Evolutionary conservation across 1,140 invertebrate genomes (phyloP), one percentile per base, ranked within the genome.

Genomic region (Polypedilum vanderplanki): DNA sequence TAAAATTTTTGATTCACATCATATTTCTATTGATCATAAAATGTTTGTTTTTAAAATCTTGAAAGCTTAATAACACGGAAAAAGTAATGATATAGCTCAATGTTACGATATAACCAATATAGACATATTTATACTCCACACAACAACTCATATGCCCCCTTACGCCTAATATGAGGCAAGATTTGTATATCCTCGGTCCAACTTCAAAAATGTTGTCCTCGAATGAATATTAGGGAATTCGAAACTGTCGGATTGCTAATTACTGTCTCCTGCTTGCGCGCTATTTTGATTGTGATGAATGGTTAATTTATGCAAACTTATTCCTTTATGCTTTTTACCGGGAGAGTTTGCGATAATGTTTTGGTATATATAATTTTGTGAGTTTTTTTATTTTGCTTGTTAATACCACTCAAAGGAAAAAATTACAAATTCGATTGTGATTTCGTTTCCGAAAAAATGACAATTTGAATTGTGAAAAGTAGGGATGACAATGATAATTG

Each of bases 71-170:
- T 57, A 57, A 3, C 1, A 8, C 8, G n/a, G 8, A 57, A 57
- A 1, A 57, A 33, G 5, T 5, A 5, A 33, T 5, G 24, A 33
- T 3, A 33, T 33, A 33, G 41, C 15, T n/a, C n/a, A n/a, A n/a
- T 46, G 8, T 18, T 18, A 67, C 8, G 65, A 4, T 67, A 70
- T 57, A 5, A 24, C 73, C 17, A 77, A 76, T n/a, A n/a, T n/a
- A 12, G 1, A 57, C n/a, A 15, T 57, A 4, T 12, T 4, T n/a
- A 79, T 76, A 98, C 96, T 98, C n/a, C 90, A 98, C 96, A 98
- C 96, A 83, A 99, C 97, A 95, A 98, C 98, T 80, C 97, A 87
- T 99, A 99, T 76, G 97, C 97, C 79, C 97, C 97, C n/a, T n/a
- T n/a, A n/a, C 87, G 74, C 97, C 97, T n/a, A n/a, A n/a, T 82